These are phyloP conservation scores for Cliona cf. orientalis DNA, from an alignment of 37 sponge, comb jelly and placozoan genomes.

Conservation along the genomic window DNA sequence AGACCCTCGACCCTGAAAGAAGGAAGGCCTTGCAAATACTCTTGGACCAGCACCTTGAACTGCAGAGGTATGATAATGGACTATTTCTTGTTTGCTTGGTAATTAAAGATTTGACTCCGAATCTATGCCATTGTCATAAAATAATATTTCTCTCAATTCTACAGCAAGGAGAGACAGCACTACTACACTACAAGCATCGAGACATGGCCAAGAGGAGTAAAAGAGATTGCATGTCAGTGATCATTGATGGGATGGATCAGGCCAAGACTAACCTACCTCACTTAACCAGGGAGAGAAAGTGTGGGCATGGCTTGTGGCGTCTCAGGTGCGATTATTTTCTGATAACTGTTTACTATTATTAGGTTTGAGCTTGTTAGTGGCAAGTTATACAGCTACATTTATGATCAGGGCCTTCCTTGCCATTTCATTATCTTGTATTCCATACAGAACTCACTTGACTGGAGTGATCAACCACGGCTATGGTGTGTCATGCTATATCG, in stretches of 20 bases:
- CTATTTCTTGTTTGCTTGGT: too few relatives aligned
- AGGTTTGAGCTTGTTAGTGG: too few relatives aligned
- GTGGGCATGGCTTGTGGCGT: neutral
- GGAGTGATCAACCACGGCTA: neutral
- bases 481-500: too few relatives aligned
- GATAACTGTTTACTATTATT: too few relatives aligned
- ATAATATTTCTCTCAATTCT: too few relatives aligned
- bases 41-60: neutral
- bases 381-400: too few relatives aligned
- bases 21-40: neutral
- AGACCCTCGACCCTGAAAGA: neutral
- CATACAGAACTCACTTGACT: neutral
- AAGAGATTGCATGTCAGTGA: neutral
- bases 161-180: conserved; percentile 1
- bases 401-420: too few relatives aligned
- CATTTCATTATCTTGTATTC: neutral
- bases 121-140: too few relatives aligned
- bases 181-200: neutral
- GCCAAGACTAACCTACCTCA: conserved; percentile 15
- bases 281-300: neutral
- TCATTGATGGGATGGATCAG: conserved; percentile 18
- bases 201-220: neutral
- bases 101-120: too few relatives aligned
- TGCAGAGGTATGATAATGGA: neutral
- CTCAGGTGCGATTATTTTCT: neutral